Conservation (phyloP, 1,140 invertebrate species). For the Ceratitis capitata region DNA sequence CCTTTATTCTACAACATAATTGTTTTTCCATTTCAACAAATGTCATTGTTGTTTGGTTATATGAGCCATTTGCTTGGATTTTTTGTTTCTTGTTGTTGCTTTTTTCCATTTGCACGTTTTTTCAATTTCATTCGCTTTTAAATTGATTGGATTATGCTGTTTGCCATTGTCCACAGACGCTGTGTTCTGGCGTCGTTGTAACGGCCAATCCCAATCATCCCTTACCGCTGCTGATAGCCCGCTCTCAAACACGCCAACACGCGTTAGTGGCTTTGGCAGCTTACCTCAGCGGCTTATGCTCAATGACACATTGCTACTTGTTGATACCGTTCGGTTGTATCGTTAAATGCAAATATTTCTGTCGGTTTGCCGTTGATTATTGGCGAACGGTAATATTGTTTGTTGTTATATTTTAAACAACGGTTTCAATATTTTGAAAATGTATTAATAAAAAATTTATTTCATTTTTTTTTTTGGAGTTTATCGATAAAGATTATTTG, state of each 20-base stretch:
- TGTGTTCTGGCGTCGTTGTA: background rate
- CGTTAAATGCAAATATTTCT: background rate
- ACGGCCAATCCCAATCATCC: no score
- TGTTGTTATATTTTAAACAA: background rate
- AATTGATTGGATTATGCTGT: conserved; percentile 13
- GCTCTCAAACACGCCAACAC: background rate
- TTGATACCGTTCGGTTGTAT: background rate
- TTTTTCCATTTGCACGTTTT: background rate
- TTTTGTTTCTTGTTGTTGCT: background rate
- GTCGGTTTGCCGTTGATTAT: background rate
- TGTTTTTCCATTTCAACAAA: background rate
- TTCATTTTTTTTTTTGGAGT: no score
- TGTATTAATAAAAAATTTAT: no score
- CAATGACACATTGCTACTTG: background rate
- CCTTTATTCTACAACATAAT: background rate
- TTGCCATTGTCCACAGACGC: background rate
- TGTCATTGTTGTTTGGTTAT: background rate
- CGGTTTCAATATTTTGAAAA: no score
- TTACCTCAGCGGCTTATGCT: background rate
- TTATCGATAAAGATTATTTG: no score
- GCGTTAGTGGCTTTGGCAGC: background rate
- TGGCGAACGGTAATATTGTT: background rate
- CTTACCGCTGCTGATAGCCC: no score
- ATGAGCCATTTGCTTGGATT: background rate
- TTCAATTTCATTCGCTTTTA: background rate